A percentile compares a stretch with the other conserved stretches of the same genome.
Evolutionary conservation across 1,140 invertebrate species (phyloP).

Genomic region (Drosophila pandora): DNA sequence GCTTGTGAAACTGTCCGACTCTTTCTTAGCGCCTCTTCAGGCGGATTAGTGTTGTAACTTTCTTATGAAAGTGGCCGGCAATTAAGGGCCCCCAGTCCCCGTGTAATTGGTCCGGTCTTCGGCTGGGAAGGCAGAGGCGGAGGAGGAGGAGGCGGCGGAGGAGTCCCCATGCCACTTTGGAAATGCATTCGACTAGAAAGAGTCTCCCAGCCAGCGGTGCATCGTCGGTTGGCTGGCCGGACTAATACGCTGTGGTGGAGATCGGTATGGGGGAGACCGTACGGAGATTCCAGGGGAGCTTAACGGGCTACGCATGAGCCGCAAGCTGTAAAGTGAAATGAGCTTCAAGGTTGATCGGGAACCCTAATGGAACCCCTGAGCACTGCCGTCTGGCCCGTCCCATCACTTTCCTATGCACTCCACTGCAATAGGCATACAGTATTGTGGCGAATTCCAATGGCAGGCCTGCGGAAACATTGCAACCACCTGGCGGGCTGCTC

Average conservation of each 20-base stretch:
- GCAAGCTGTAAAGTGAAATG: slow-evolving; percentile 24
- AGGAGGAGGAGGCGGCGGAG: too few species aligned
- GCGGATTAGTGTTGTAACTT: slow-evolving; percentile 52
- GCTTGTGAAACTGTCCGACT: slow-evolving; percentile 26
- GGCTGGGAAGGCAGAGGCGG: too few species aligned
- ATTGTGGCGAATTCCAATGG: background rate
- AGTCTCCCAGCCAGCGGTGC: background rate
- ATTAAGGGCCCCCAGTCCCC: slow-evolving; percentile 29
- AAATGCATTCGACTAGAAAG: slow-evolving; percentile 44
- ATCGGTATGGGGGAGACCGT: background rate
- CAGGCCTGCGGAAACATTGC: background rate
- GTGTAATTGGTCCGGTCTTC: slow-evolving; percentile 2
- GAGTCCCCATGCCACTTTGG: slow-evolving; percentile 4
- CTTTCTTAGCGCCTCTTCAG: slow-evolving; percentile 38
- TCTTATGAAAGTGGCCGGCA: slow-evolving; percentile 54
- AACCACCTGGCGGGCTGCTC: background rate
- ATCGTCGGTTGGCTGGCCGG: slow-evolving; percentile 45
- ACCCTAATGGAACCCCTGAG: background rate
- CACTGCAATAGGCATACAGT: background rate
- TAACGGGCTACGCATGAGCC: slow-evolving; percentile 16
- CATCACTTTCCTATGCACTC: background rate
- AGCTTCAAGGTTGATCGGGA: slow-evolving; percentile 32
- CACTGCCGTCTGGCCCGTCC: too few species aligned
- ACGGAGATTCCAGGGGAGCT: background rate
- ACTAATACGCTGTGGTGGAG: slow-evolving; percentile 26